These are phyloP conservation scores for Punctoribates punctum DNA, from an alignment of 2,888 invertebrate genomes.

Conservation along the genomic window DNA sequence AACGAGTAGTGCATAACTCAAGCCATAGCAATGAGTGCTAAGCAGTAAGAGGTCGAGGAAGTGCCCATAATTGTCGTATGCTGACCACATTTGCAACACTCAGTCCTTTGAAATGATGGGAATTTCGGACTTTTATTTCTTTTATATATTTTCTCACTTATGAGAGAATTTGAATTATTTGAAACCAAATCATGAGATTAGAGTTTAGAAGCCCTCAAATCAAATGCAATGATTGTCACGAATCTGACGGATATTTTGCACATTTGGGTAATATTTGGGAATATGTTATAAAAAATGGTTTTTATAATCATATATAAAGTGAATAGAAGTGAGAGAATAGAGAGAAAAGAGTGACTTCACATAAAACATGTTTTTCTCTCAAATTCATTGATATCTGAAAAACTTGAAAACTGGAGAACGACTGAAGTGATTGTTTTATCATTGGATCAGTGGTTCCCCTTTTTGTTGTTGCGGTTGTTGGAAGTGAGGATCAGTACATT, in stretches of 20 bases:
- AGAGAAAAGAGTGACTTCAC: too few relatives aligned
- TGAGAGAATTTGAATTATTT: not conserved
- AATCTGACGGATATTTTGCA: too few relatives aligned
- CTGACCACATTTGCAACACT: constrained; percentile 14
- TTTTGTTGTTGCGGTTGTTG: not conserved
- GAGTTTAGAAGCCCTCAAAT: too few relatives aligned
- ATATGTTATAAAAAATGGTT: too few relatives aligned
- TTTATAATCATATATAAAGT: too few relatives aligned
- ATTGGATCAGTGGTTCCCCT: not conserved
- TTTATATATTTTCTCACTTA: not conserved
- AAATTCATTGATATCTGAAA: too few relatives aligned
- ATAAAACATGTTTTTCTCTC: too few relatives aligned
- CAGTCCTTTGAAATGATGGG: not conserved
- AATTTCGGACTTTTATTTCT: not conserved
- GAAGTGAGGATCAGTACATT: not conserved
- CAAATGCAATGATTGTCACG: too few relatives aligned
- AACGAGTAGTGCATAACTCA: constrained; percentile 23
- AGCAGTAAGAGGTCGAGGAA: constrained; percentile 10
- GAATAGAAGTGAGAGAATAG: too few relatives aligned
- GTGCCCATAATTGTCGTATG: not conserved
- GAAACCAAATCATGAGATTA: too few relatives aligned
- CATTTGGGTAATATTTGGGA: too few relatives aligned
- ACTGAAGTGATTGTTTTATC: not conserved
- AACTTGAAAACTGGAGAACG: too few relatives aligned
- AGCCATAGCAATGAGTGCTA: not conserved